Conservation (phyloP, 1,140 invertebrate genomes). For the Triops cancriformis region DNA sequence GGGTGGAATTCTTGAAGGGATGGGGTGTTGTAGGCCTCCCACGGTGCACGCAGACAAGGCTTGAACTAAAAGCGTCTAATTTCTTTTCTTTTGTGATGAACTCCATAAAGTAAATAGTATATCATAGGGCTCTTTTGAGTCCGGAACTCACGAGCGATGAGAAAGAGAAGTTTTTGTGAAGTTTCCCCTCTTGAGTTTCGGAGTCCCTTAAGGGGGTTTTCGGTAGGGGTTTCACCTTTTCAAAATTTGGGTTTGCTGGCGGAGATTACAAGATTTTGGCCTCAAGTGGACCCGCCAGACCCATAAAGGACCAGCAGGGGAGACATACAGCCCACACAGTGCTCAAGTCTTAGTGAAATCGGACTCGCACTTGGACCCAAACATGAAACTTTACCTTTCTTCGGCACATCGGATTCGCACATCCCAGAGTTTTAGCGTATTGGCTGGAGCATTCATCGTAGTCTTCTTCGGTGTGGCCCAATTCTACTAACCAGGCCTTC, state of each 20-base stretch:
- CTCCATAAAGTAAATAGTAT: neutral
- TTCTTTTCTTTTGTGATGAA: neutral
- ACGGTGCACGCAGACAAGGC: neutral
- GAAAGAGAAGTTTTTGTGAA: no score
- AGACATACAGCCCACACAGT: neutral
- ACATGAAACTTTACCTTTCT: conserved; percentile 14
- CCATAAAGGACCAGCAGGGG: conserved; percentile 8
- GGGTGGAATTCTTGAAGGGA: neutral
- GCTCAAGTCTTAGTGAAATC: neutral
- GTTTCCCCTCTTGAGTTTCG: no score
- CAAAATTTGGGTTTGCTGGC: neutral
- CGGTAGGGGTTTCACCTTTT: no score
- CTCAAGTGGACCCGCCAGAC: neutral
- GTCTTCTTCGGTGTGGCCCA: neutral
- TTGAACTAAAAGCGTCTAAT: neutral
- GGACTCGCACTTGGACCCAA: neutral
- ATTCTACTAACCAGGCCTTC: no score
- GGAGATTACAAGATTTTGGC: neutral
- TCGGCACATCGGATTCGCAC: neutral
- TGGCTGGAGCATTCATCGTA: neutral
- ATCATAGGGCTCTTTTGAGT: neutral
- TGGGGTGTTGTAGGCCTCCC: neutral
- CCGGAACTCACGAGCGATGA: neutral
- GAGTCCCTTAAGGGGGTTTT: no score
- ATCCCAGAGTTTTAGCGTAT: neutral